Evolutionary conservation across 1,140 invertebrate species (phyloP).

Genomic region (Ectropis grisescens): DNA sequence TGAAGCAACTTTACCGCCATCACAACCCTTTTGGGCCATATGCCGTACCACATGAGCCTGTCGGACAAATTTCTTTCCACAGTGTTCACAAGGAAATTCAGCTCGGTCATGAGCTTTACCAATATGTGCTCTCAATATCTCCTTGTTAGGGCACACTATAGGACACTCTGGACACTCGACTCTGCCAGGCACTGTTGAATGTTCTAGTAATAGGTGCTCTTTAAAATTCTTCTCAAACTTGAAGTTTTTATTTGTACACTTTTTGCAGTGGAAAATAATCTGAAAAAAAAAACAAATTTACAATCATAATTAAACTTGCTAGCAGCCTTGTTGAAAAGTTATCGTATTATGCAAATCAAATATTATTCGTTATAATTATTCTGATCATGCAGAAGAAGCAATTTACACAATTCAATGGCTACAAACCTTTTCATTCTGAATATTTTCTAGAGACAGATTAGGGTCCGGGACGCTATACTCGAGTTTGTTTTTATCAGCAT

Average conservation of each 20-base stretch:
- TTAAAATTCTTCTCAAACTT: conserved; percentile 34
- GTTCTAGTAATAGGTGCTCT: conserved; percentile 34
- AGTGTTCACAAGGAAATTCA: conserved; percentile 36
- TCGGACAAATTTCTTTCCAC: conserved; percentile 39
- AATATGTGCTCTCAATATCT: conserved; percentile 30
- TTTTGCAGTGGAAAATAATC: conserved; percentile 26
- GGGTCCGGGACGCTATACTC: too few relatives aligned
- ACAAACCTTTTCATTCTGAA: background rate
- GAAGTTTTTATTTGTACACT: conserved; percentile 45
- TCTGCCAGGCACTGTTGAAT: conserved; percentile 37
- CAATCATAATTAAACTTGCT: too few relatives aligned
- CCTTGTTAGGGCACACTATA: conserved; percentile 33
- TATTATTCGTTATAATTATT: background rate
- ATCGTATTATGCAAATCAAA: background rate
- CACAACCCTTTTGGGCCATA: conserved; percentile 45
- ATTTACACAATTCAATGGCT: background rate
- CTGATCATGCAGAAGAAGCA: background rate
- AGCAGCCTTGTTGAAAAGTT: too few relatives aligned
- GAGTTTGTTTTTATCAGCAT: background rate
- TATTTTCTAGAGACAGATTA: background rate
- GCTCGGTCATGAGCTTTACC: conserved; percentile 32
- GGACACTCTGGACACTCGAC: conserved; percentile 33
- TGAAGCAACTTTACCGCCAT: conserved; percentile 18
- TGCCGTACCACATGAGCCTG: conserved; percentile 46
- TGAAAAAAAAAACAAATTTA: conserved; percentile 21